Base-by-base conservation (phyloP, 1,140 invertebrate genomes). In the Conopomorpha cramerella region DNA sequence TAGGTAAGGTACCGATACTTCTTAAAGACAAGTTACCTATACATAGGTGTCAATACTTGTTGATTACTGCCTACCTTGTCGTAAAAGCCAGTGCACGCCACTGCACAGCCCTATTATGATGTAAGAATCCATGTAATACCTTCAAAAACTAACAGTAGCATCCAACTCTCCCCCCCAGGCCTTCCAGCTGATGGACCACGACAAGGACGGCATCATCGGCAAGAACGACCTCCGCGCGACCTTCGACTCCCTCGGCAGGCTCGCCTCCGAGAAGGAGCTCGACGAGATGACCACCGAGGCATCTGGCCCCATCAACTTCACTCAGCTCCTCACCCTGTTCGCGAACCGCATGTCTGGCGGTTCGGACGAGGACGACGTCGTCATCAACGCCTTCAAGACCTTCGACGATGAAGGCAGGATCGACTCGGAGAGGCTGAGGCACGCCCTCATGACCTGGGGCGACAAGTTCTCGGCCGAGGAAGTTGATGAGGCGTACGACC, bases 131-230 rank as follows among this genome's bases (percentile, higher is more conserved):
- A n/a, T n/a, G n/a, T n/a, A n/a, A n/a, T n/a, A n/a, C n/a, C n/a
- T n/a, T n/a, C n/a, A n/a, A n/a, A n/a, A n/a, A n/a, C n/a, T n/a
- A n/a, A n/a, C n/a, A n/a, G n/a, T n/a, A n/a, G n/a, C n/a, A n/a
- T n/a, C n/a, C n/a, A n/a, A n/a, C n/a, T n/a, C n/a, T n/a, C n/a
- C n/a, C 46, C 47, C 30, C 28, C 54, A 93, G 92, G 93, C 93
- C 63, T 98, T 99, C 89, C 88, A 92, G 77, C 88, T 99, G 65
- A 99, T 99, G 89, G 96, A 99, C 83, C 89, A 92, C 79, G 93
- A 99, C 82, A 96, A 98, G 81, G 96, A 99, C 78, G 95, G 95
- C 57, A 90, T 98, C 80, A 93, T 99, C 72, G 91, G 91, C 70
- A 95, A 96, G 77, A 90, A 88, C 74, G 96, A 99, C 81, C 85